Base-by-base conservation (phyloP, 2,113 vertebrate species). In the Rhadina sibilatrix region DNA sequence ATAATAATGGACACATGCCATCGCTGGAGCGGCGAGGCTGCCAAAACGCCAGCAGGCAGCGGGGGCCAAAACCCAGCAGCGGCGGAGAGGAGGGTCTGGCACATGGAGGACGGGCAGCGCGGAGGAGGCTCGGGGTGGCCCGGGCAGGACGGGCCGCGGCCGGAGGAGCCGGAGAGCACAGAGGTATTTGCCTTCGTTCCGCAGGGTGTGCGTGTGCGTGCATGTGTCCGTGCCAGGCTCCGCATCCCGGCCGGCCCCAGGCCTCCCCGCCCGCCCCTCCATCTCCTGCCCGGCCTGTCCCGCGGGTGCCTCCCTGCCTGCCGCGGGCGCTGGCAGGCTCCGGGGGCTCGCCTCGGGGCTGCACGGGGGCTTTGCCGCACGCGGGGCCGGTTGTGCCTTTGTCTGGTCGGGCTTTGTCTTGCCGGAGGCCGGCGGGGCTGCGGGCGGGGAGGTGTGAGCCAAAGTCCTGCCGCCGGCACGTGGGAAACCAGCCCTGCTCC, bases 1-100 rank as follows among this genome's bases (percentile, higher is more conserved):
- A 87, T 83, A 94, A 83, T 17, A 89, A 97, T 98, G 98, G 98
- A 98, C 97, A 94, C 89, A 91, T 98, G 98, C 98, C 98, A 98
- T 92, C 74, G 77, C 76, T 54, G 86, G 87, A 94, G 94, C 94
- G 7, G 85, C 14, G 50, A 96, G 90, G 91, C 95, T 96, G 93
- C 97, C 93, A 98, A 75, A 76, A 89, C 89, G 90, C 95, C 97
- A 95, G 94, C 92, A 97, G 96, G 97, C 97, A 96, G 79, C 93
- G 9, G 92, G 97, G 97, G 97, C 97, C 97, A 94, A 95, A 94
- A 87, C 87, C 82, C 85, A 10, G 52, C 18, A 23, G 70, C 47
- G 11, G 87, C 28, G 7, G 84, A 94, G 85, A 95, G 91, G 90
- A 97, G 82, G 74, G 35, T 75, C 97, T 94, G 97, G 96, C 78